phyloP scores from a whole-genome alignment of 2,113 vertebrate genomes.

The Pterocles burchelli region DNA sequence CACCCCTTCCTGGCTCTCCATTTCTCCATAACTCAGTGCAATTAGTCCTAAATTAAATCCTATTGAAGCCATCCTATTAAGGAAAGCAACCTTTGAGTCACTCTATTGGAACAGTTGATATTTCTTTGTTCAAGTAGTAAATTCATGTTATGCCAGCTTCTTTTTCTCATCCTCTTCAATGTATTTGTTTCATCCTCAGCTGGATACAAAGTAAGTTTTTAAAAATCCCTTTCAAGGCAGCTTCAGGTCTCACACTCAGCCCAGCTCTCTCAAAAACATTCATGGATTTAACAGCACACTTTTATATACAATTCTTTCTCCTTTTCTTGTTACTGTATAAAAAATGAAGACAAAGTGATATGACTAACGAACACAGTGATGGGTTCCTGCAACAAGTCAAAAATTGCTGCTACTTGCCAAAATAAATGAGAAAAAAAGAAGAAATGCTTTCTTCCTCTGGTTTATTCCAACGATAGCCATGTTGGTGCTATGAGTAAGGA shows the following conservation, averaged over 20 bases:
- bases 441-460: neutral
- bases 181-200: neutral
- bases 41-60: neutral
- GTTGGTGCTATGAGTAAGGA: neutral
- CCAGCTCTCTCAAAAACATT: neutral
- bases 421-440: neutral
- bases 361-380: neutral
- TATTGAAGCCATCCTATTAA: neutral
- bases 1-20: neutral
- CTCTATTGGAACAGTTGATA: neutral
- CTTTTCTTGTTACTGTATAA: neutral
- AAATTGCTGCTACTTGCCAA: neutral
- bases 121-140: neutral
- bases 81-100: neutral
- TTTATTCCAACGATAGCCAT: neutral
- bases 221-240: neutral
- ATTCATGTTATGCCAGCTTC: neutral
- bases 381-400: neutral
- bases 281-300: neutral
- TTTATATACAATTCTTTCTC: neutral
- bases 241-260: neutral
- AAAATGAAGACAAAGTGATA: neutral
- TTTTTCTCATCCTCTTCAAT: neutral
- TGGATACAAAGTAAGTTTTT: neutral
- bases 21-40: neutral